Evolutionary conservation across 2,797 vertebrate species (phyloP).

Genomic region (Vultur gryphus): DNA sequence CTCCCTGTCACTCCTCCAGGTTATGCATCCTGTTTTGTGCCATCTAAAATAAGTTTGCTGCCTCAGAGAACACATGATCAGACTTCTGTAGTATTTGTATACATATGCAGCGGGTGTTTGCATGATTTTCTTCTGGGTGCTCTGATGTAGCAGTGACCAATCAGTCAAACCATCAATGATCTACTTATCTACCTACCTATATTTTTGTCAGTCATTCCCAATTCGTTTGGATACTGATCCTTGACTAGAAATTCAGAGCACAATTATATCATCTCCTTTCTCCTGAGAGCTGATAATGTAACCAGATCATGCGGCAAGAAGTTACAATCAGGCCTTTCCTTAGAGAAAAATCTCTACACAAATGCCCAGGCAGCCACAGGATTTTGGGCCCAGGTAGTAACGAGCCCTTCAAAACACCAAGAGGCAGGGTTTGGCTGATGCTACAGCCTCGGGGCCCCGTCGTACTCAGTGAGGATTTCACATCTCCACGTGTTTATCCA

Average conservation of each 20-base stretch:
- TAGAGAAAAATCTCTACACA: neutral
- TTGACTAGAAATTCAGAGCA: neutral
- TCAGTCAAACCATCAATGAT: neutral
- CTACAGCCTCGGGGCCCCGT: neutral
- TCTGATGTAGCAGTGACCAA: neutral
- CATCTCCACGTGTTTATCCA: neutral
- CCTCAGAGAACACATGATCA: neutral
- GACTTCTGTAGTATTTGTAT: neutral
- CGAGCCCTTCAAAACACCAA: neutral
- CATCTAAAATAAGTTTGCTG: neutral
- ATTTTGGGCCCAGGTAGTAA: neutral
- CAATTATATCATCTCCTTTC: neutral
- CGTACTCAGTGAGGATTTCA: neutral
- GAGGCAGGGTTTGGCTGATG: neutral
- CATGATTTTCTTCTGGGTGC: neutral
- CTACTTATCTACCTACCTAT: neutral
- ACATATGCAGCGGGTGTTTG: rapidly evolving
- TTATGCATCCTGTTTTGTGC: neutral
- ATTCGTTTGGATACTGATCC: neutral
- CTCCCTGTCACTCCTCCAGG: neutral
- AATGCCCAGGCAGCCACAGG: neutral
- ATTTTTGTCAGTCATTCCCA: neutral
- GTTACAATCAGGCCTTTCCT: neutral
- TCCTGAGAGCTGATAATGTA: neutral
- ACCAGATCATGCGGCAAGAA: neutral